A percentile compares a stretch with the other conserved stretches of the same genome.
These are phyloP conservation scores for Lysandra bellargus DNA, from an alignment of 2,888 invertebrate genomes.

Conservation along the genomic window DNA sequence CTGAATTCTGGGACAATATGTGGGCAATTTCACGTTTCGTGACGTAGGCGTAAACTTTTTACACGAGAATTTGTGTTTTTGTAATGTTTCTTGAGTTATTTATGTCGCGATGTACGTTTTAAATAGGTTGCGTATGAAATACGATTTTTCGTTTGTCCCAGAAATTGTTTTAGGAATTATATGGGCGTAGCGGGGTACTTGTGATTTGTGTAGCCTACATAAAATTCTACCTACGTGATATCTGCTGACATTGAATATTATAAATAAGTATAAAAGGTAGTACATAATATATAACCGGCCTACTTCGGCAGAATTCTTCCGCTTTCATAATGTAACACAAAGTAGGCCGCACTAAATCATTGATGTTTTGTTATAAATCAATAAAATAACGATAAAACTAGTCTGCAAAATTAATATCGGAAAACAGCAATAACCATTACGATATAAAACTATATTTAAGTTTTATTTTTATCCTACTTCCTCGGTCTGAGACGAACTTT, in stretches of 20 bases:
- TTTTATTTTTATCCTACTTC: conserved; percentile 31
- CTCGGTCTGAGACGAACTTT: conserved; percentile 25
- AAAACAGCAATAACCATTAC: conserved; percentile 28
- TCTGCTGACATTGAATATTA: not conserved
- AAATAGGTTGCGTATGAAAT: conserved; percentile 16
- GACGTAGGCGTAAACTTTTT: conserved; percentile 5
- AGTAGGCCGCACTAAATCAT: not conserved
- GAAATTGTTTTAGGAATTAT: conserved; percentile 3
- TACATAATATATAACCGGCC: not conserved
- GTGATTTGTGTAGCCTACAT: not conserved
- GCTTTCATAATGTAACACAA: not conserved
- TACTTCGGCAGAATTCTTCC: not conserved
- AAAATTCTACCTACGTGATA: not conserved
- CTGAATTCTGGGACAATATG: conserved; percentile 22
- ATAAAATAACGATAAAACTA: conserved; percentile 3
- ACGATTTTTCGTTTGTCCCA: not conserved
- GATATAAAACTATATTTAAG: conserved; percentile 28
- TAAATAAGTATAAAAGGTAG: not conserved
- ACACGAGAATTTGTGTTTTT: conserved; percentile 15
- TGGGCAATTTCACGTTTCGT: conserved; percentile 10
- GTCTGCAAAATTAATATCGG: not conserved
- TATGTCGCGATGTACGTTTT: not conserved
- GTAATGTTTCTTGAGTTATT: not conserved
- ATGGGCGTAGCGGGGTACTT: not conserved
- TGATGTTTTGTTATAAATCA: not conserved